Evolutionary conservation across 1,140 invertebrate genomes (phyloP), one percentile per base, ranked within the genome.

Genomic region (Carposina sasakii): DNA sequence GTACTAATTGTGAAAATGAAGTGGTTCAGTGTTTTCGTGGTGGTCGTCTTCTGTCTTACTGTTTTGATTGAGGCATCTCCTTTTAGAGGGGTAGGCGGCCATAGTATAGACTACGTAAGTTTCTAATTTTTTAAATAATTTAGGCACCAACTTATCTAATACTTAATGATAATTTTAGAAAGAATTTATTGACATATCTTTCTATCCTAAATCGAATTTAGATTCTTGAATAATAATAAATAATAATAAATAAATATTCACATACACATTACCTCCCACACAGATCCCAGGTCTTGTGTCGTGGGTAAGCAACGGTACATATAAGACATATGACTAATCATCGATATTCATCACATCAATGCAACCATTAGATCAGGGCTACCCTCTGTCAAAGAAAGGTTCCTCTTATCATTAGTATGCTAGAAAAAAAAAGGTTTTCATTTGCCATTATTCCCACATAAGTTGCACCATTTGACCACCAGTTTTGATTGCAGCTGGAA

Each of bases 401-500:
- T n/a, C n/a, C n/a, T n/a, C n/a, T n/a, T n/a, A n/a, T n/a, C n/a
- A n/a, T n/a, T n/a, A n/a, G n/a, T n/a, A n/a, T n/a, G n/a, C n/a
- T n/a, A n/a, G 22, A 13, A 8, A n/a, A 45, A 15, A 17, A 30
- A 1, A 33, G 43, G 30, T 20, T 8, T 45, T 4, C n/a, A 30
- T 22, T 4, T 34, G 13, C 1, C 2, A 15, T 26, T 40, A 31
- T 19, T 21, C 10, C 13, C n/a, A n/a, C n/a, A n/a, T n/a, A n/a
- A n/a, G n/a, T n/a, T n/a, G n/a, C n/a, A n/a, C n/a, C n/a, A n/a
- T n/a, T n/a, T n/a, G n/a, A n/a, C n/a, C n/a, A n/a, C n/a, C n/a
- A 23, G 12, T 12, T 30, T 52, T 20, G 23, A 20, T 61, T 66
- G 3, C 65, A 85, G 81, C 47, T 81, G 56, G 79, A 85, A 46